These are phyloP conservation scores for Ametastegia equiseti DNA, from an alignment of 2,888 invertebrate genomes.

Conservation along the genomic window DNA sequence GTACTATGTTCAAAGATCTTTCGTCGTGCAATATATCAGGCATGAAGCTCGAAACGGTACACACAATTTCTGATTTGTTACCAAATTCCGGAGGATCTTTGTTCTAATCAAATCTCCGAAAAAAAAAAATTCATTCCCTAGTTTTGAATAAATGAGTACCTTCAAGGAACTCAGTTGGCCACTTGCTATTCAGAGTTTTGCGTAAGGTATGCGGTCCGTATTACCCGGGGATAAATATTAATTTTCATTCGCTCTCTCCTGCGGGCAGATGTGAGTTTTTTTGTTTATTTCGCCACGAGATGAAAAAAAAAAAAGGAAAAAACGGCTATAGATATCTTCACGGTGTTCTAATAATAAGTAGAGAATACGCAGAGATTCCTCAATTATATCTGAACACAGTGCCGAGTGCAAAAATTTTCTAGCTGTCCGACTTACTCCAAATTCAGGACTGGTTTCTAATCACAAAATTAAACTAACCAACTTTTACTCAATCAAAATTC, in stretches of 20 bases:
- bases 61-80: background rate
- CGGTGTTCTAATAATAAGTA: background rate
- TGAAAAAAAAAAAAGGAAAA: background rate
- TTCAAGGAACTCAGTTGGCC: background rate
- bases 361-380: background rate
- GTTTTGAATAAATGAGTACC: background rate
- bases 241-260: background rate
- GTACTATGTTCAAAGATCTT: no score
- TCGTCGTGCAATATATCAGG: background rate
- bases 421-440: background rate
- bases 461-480: background rate
- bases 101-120: background rate
- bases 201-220: background rate
- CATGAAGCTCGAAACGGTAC: background rate
- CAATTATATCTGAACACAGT: conserved; percentile 8
- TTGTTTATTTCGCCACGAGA: background rate
- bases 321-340: background rate
- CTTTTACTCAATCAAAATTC: background rate
- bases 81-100: background rate
- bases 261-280: background rate
- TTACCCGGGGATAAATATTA: background rate
- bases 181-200: conserved; percentile 25
- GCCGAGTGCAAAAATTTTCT: background rate
- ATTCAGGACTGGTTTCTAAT: background rate
- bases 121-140: background rate